Conservation (phyloP, 2,113 vertebrate species). For the Ophthalmolycus amberensis region DNA sequence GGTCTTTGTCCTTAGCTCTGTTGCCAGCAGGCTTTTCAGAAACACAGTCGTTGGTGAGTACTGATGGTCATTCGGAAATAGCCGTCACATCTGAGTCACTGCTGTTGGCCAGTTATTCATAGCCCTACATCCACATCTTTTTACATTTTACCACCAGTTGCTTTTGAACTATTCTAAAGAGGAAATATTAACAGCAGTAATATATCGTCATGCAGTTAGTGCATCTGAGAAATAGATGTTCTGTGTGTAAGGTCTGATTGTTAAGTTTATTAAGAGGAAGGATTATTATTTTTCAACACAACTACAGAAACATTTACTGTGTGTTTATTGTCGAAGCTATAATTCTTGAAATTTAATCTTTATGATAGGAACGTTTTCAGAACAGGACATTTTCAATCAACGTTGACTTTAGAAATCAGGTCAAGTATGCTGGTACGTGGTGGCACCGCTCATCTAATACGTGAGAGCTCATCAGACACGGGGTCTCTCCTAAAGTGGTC, state of each 20-base stretch:
- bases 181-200: neutral
- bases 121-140: neutral
- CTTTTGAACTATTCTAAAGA: neutral
- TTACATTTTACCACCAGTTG: neutral
- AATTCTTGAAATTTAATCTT: neutral
- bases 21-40: slow-evolving; percentile 13
- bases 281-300: neutral
- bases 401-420: slow-evolving; percentile 16
- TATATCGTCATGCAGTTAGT: neutral
- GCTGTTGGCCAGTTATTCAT: slow-evolving; percentile 3
- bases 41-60: neutral
- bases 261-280: neutral
- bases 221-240: neutral
- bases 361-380: neutral
- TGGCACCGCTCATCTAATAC: slow-evolving; percentile 28
- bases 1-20: slow-evolving; percentile 28
- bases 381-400: slow-evolving; percentile 14
- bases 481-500: slow-evolving; percentile 18
- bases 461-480: slow-evolving; percentile 38
- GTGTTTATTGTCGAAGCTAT: neutral
- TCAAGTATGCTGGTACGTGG: slow-evolving; percentile 24
- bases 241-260: neutral
- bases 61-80: slow-evolving; percentile 23
- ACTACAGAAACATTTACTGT: neutral
- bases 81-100: slow-evolving; percentile 14